Conservation (phyloP, 2,797 vertebrate genomes). For the Falco cherrug region DNA sequence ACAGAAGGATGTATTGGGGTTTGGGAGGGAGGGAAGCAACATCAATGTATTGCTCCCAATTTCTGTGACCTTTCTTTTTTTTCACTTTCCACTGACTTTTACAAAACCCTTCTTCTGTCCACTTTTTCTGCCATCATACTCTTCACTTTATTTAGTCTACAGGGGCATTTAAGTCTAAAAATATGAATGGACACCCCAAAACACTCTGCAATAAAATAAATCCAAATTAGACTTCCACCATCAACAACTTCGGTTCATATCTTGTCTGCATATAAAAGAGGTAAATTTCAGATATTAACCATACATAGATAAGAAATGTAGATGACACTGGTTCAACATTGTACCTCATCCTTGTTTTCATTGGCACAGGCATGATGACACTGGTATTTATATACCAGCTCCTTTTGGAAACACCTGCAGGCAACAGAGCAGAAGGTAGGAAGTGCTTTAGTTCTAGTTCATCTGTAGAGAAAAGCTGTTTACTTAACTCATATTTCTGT, state of each 20-base stretch:
- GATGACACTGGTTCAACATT: neutral
- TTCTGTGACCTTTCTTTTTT: neutral
- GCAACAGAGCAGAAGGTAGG: neutral
- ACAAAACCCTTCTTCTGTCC: neutral
- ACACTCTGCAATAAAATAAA: neutral
- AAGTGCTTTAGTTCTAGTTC: neutral
- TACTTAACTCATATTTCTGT: neutral
- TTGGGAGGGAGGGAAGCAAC: neutral
- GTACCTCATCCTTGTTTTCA: neutral
- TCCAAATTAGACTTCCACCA: neutral
- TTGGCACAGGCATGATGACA: neutral
- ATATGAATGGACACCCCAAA: neutral
- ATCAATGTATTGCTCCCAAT: neutral
- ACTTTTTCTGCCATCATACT: neutral
- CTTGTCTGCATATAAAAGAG: neutral
- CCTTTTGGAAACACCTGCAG: slow-evolving; percentile 1
- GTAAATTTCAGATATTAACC: neutral
- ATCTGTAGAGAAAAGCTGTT: neutral
- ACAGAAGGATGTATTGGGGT: neutral
- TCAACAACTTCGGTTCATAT: neutral
- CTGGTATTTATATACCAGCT: neutral
- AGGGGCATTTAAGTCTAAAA: neutral
- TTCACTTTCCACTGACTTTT: neutral
- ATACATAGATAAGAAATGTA: neutral
- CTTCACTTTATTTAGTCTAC: neutral